A percentile compares a stretch with the other conserved stretches of the same genome.
Evolutionary conservation across 2,113 vertebrate species (phyloP).

Genomic region (Gobio gobio): DNA sequence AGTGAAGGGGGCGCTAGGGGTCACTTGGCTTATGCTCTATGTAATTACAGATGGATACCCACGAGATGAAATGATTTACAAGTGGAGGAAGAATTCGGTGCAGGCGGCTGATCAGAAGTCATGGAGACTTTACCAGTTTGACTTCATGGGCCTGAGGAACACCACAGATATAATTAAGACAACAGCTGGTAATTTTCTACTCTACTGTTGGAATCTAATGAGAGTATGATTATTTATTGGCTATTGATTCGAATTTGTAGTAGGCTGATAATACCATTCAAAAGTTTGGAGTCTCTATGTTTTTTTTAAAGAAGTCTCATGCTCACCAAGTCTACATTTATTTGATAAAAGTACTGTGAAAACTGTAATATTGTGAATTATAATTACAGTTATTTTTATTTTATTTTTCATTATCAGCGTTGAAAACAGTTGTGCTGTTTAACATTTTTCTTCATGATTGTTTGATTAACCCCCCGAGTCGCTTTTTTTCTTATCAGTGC

Average conservation of each 20-base stretch:
- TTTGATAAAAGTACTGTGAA: not conserved
- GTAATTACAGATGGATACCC: slow-evolving; percentile 93
- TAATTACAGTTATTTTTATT: not conserved
- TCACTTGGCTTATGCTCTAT: slow-evolving; percentile 60
- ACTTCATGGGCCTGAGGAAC: slow-evolving; percentile 95
- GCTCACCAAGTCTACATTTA: not conserved
- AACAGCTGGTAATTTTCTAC: slow-evolving; percentile 81
- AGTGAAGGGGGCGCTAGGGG: slow-evolving; percentile 51
- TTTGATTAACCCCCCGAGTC: too few relatives aligned
- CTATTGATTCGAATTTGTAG: not conserved
- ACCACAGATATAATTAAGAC: slow-evolving; percentile 89
- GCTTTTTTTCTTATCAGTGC: too few relatives aligned
- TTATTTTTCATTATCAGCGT: too few relatives aligned
- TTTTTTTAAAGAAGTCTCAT: not conserved
- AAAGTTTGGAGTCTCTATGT: not conserved
- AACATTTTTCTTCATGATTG: not conserved
- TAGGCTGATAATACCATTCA: not conserved
- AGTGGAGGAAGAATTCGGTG: slow-evolving; percentile 95
- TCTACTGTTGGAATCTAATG: not conserved
- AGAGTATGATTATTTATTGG: not conserved
- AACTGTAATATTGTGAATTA: not conserved
- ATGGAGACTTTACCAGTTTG: slow-evolving; percentile 97
- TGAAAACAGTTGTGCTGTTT: not conserved
- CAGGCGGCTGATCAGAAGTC: slow-evolving; percentile 93
- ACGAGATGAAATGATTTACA: slow-evolving; percentile 95